These are phyloP conservation scores for Nephrocerus scutellatus DNA, from an alignment of 2,888 invertebrate species.

Conservation along the genomic window DNA sequence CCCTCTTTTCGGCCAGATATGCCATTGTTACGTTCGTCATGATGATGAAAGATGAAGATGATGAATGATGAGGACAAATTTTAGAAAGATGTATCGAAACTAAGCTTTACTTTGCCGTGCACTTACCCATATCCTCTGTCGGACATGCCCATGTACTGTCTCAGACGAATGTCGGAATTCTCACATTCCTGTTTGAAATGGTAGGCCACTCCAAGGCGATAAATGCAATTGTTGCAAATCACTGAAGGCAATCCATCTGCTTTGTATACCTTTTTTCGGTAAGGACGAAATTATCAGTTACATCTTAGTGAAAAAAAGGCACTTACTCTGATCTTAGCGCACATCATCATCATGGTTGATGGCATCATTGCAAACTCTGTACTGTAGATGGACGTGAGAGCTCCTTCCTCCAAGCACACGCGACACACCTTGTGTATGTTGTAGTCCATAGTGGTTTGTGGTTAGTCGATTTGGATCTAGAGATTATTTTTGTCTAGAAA, in stretches of 20 bases:
- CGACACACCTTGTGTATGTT: constrained; percentile 52
- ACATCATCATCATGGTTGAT: constrained; percentile 56
- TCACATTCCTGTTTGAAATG: constrained; percentile 59
- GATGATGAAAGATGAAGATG: too few relatives aligned
- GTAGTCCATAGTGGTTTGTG: constrained; percentile 45
- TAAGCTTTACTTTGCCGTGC: constrained; percentile 26
- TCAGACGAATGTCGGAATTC: constrained; percentile 53
- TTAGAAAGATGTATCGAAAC: too few relatives aligned
- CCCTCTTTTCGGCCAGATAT: too few relatives aligned
- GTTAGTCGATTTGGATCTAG: too few relatives aligned
- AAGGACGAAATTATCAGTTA: background rate
- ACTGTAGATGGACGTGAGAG: constrained; percentile 54
- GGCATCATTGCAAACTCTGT: constrained; percentile 56
- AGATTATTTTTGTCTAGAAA: too few relatives aligned
- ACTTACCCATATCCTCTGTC: constrained; percentile 37
- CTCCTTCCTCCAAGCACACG: constrained; percentile 56
- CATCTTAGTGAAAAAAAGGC: too few relatives aligned
- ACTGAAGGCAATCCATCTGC: constrained; percentile 56
- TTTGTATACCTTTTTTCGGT: constrained; percentile 48
- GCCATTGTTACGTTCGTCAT: too few relatives aligned
- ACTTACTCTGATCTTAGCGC: constrained; percentile 53
- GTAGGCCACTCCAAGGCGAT: constrained; percentile 56
- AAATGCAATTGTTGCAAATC: constrained; percentile 58
- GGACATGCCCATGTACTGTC: constrained; percentile 53
- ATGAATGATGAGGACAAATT: too few relatives aligned